Evolutionary conservation across 2,888 invertebrate species (phyloP).

Genomic region (Diloba caeruleocephala): DNA sequence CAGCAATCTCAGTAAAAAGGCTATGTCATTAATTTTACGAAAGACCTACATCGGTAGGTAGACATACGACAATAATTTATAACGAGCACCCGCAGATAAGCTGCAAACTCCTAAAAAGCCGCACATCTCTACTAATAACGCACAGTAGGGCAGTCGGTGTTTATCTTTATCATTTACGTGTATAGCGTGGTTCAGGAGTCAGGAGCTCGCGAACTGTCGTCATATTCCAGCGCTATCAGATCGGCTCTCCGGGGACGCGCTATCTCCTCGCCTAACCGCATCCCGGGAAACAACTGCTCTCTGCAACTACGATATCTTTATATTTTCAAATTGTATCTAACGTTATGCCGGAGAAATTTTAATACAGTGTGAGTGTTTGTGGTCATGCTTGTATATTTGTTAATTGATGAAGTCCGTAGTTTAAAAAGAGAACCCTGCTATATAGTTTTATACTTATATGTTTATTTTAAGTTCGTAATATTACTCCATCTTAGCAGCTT

Average conservation of each 20-base stretch:
- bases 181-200: constrained; percentile 53
- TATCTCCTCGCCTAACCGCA: constrained; percentile 63
- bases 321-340: constrained; percentile 47
- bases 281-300: constrained; percentile 46
- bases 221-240: constrained; percentile 81
- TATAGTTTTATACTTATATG: no score
- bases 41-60: constrained; percentile 17
- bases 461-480: no score
- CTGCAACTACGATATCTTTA: constrained; percentile 57
- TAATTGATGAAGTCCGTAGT: no score
- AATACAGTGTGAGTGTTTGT: constrained; percentile 1
- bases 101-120: constrained; percentile 47
- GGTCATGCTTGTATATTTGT: no score
- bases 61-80: constrained; percentile 39
- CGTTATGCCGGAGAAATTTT: constrained; percentile 17
- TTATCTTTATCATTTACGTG: constrained; percentile 62
- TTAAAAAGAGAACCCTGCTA: no score
- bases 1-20: constrained; percentile 6
- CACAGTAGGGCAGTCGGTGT: constrained; percentile 43
- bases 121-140: constrained; percentile 33
- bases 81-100: constrained; percentile 40
- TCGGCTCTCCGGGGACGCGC: constrained; percentile 67
- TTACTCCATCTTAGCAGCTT: no score
- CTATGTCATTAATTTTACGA: constrained; percentile 25
- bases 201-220: constrained; percentile 82